Conservation (phyloP, 2,888 invertebrate species). For the Nebria brevicollis region DNA sequence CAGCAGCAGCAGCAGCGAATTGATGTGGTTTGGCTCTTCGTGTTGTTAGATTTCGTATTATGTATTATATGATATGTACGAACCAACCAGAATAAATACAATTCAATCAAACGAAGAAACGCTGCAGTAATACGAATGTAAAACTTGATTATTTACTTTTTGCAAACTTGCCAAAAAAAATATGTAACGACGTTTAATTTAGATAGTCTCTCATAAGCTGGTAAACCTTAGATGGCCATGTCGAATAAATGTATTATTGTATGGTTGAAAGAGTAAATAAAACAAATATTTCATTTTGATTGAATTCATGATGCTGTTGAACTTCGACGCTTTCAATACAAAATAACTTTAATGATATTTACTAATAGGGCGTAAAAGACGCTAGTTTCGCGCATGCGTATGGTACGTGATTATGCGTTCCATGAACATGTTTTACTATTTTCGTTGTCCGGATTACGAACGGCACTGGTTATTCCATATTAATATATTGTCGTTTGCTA, state of each 20-base stretch:
- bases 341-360: background rate
- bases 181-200: constrained; percentile 38
- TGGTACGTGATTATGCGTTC: background rate
- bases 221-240: constrained; percentile 48
- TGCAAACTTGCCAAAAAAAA: constrained; percentile 37
- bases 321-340: constrained; percentile 7
- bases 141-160: constrained; percentile 25
- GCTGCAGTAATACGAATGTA: constrained; percentile 28
- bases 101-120: constrained; percentile 5
- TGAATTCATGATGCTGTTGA: constrained; percentile 34
- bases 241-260: constrained; percentile 59
- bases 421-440: background rate
- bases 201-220: constrained; percentile 46
- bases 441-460: background rate
- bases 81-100: background rate
- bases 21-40: constrained; percentile 21
- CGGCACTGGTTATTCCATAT: background rate
- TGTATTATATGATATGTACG: too few relatives aligned
- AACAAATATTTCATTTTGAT: constrained; percentile 44
- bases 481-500: background rate
- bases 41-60: constrained; percentile 22
- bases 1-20: constrained; percentile 2
- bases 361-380: background rate
- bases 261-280: constrained; percentile 55
- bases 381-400: background rate